These are phyloP conservation scores for Mirounga angustirostris DNA, from an alignment of 2,113 vertebrate genomes.

Conservation along the genomic window DNA sequence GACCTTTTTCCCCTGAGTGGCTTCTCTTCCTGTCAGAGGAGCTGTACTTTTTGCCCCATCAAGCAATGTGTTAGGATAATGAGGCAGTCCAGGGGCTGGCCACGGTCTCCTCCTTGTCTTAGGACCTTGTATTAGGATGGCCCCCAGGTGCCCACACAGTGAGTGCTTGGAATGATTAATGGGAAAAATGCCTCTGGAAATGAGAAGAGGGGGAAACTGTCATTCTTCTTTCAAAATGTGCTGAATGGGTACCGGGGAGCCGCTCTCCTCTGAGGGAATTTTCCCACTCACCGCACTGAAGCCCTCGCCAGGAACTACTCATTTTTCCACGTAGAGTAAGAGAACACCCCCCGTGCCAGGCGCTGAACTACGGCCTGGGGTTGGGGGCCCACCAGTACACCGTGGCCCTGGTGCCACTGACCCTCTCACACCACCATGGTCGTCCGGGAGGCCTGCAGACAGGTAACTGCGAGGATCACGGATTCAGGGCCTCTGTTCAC, in stretches of 20 bases:
- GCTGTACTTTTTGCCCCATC: not conserved
- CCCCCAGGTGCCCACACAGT: not conserved
- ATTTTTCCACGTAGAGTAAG: not conserved
- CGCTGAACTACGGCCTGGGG: not conserved
- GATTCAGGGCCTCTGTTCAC: not conserved
- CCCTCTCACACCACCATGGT: fast-evolving
- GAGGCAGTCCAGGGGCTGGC: not conserved
- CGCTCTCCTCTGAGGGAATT: not conserved
- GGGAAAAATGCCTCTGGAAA: not conserved
- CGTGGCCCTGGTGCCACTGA: not conserved
- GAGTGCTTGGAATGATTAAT: not conserved
- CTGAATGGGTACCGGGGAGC: fast-evolving
- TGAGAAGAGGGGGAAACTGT: not conserved
- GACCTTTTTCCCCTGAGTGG: not conserved
- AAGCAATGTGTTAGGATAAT: not conserved
- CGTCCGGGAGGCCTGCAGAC: not conserved
- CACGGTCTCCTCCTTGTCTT: not conserved
- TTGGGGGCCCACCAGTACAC: fast-evolving
- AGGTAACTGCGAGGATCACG: fast-evolving
- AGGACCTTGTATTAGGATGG: not conserved
- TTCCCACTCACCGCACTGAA: not conserved
- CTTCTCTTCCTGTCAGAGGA: not conserved
- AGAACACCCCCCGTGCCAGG: not conserved
- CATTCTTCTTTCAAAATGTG: not conserved
- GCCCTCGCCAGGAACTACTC: too few relatives aligned